Percentiles rank a stretch among this genome's conserved stretches.
phyloP scores from a whole-genome alignment of 2,888 invertebrate genomes.

The Melolontha melolontha region DNA sequence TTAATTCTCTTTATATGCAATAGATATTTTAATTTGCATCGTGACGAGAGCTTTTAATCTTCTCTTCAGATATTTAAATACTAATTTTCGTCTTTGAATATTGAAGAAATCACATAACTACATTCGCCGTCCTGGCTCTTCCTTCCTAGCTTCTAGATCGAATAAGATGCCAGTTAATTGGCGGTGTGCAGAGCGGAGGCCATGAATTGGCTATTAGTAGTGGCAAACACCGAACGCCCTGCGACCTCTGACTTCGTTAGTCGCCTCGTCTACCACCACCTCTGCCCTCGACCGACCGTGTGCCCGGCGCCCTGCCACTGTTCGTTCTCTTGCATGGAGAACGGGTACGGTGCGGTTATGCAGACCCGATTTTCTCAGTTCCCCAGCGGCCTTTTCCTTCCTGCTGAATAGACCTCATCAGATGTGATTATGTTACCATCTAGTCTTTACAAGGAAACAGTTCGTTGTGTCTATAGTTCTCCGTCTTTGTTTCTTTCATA shows the following conservation, averaged over 20 bases:
- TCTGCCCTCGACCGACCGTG: constrained; percentile 38
- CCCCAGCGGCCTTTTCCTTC: constrained; percentile 50
- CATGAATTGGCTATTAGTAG: constrained; percentile 69
- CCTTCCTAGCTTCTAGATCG: constrained; percentile 45
- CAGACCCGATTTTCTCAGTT: constrained; percentile 52
- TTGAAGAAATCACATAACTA: neutral
- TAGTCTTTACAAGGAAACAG: constrained; percentile 32
- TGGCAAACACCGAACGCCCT: constrained; percentile 66
- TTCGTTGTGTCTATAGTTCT: constrained; percentile 13
- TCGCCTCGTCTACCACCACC: constrained; percentile 50
- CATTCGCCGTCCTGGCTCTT: too few relatives aligned
- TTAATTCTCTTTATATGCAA: too few relatives aligned
- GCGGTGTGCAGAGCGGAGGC: constrained; percentile 59
- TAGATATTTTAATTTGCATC: too few relatives aligned
- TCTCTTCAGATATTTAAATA: too few relatives aligned
- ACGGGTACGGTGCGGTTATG: constrained; percentile 46
- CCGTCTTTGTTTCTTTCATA: neutral
- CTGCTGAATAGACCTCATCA: constrained; percentile 53
- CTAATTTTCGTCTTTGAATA: too few relatives aligned
- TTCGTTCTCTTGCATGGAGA: constrained; percentile 21
- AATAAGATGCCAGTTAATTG: constrained; percentile 64
- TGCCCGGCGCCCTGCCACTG: constrained; percentile 17
- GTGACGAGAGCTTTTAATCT: too few relatives aligned
- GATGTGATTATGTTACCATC: constrained; percentile 51
- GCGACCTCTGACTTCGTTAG: constrained; percentile 63